These are phyloP conservation scores for Thaleichthys pacificus DNA, from an alignment of 2,797 vertebrate genomes.

Conservation along the genomic window DNA sequence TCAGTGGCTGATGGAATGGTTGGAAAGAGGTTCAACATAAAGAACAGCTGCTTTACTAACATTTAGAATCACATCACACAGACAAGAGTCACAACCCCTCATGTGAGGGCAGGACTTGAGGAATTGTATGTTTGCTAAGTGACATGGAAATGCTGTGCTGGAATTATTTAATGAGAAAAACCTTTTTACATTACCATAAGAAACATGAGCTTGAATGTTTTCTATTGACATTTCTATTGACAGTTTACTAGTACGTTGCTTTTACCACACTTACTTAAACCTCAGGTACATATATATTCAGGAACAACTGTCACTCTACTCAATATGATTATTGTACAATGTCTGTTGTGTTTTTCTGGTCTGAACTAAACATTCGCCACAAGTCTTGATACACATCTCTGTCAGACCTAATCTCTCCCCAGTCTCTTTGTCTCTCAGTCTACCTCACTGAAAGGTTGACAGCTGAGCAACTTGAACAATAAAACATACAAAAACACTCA, in stretches of 20 bases:
- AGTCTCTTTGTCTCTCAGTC: constrained; percentile 67
- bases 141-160: constrained; percentile 37
- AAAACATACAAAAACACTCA: constrained; percentile 28
- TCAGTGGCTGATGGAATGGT: constrained; percentile 34
- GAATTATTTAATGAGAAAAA: constrained; percentile 33
- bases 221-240: constrained; percentile 50
- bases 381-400: constrained; percentile 70
- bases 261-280: constrained; percentile 64
- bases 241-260: constrained; percentile 59
- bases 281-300: constrained; percentile 76
- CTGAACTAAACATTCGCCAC: constrained; percentile 72
- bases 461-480: constrained; percentile 30
- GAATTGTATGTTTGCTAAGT: not conserved
- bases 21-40: constrained; percentile 40
- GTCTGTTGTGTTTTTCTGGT: constrained; percentile 70
- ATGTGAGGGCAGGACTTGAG: not conserved
- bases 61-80: constrained; percentile 50
- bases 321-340: constrained; percentile 71
- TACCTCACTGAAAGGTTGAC: constrained; percentile 70
- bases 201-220: constrained; percentile 1
- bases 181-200: constrained; percentile 32
- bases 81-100: constrained; percentile 47
- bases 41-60: constrained; percentile 46
- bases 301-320: constrained; percentile 71
- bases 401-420: constrained; percentile 69